Evolutionary conservation across 2,888 invertebrate genomes (phyloP).

Genomic region (Drosophila peninsularis): DNA sequence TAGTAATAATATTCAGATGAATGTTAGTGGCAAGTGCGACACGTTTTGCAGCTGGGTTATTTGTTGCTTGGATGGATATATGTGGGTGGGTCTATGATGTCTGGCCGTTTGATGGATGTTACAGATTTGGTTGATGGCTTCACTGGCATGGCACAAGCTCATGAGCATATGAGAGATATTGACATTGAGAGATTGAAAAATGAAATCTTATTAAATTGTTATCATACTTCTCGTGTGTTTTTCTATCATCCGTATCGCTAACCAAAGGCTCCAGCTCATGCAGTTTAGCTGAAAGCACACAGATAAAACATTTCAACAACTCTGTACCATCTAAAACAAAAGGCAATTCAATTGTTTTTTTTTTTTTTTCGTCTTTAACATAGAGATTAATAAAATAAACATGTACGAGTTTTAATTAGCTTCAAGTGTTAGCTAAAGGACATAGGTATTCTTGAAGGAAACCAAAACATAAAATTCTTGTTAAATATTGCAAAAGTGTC

Average conservation of each 20-base stretch:
- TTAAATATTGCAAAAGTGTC: conserved; percentile 60
- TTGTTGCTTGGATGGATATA: conserved; percentile 34
- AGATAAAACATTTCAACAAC: conserved; percentile 69
- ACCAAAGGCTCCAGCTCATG: conserved; percentile 91
- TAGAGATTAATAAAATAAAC: conserved; percentile 56
- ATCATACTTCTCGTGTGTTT: conserved; percentile 84
- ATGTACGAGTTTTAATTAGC: conserved; percentile 43
- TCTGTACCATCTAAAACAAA: conserved; percentile 66
- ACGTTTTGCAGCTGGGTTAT: conserved; percentile 42
- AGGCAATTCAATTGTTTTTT: conserved; percentile 48
- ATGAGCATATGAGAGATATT: conserved; percentile 45
- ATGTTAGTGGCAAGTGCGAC: conserved; percentile 50
- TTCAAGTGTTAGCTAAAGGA: conserved; percentile 54
- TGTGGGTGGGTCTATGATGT: conserved; percentile 47
- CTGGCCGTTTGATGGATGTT: conserved; percentile 32
- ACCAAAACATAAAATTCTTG: conserved; percentile 20
- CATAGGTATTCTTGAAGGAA: conserved; percentile 24
- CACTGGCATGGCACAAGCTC: conserved; percentile 51
- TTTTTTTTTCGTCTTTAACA: conserved; percentile 59
- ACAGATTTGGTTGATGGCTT: conserved; percentile 21
- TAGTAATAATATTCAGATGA: conserved; percentile 27
- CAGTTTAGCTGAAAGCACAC: conserved; percentile 84
- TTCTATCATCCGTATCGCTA: conserved; percentile 87
- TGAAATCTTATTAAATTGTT: conserved; percentile 55
- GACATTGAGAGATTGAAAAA: conserved; percentile 30